phyloP scores from a whole-genome alignment of 2,113 vertebrate genomes.

The Phoenicopterus ruber region DNA sequence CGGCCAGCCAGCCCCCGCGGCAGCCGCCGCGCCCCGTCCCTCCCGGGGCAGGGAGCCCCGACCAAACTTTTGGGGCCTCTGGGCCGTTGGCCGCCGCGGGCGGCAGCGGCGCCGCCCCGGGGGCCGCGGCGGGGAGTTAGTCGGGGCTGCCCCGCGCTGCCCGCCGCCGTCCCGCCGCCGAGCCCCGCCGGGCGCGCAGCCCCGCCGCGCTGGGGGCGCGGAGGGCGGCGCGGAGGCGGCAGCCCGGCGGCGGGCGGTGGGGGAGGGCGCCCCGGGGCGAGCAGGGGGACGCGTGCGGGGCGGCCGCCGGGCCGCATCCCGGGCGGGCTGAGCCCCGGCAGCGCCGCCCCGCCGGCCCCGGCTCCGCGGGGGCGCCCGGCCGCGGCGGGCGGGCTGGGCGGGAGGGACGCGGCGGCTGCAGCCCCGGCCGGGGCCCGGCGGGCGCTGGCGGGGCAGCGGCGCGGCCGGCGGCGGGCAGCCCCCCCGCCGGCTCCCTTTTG shows the following conservation, averaged over 20 bases:
- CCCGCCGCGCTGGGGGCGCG: neutral
- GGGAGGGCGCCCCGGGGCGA: neutral
- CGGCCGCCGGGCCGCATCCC: neutral
- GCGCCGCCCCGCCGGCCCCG: no score
- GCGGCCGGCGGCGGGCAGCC: neutral
- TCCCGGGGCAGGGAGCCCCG: neutral
- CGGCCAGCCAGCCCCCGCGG: neutral
- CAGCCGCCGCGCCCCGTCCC: neutral
- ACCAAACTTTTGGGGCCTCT: neutral
- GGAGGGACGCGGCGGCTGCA: neutral
- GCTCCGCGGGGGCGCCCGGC: neutral
- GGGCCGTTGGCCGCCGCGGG: neutral
- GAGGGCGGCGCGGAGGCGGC: neutral
- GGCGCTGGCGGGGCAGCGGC: neutral
- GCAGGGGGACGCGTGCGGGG: no score
- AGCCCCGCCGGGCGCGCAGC: neutral
- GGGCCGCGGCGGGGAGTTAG: neutral
- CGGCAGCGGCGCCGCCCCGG: neutral
- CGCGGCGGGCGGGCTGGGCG: neutral
- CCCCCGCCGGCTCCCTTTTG: slow-evolving; percentile 9
- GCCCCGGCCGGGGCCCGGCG: neutral
- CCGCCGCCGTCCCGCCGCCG: neutral
- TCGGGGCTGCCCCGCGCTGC: neutral
- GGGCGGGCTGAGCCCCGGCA: neutral
- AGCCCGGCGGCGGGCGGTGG: neutral